Evolutionary conservation across 2,113 vertebrate genomes (phyloP).

Genomic region (Lates calcarifer): DNA sequence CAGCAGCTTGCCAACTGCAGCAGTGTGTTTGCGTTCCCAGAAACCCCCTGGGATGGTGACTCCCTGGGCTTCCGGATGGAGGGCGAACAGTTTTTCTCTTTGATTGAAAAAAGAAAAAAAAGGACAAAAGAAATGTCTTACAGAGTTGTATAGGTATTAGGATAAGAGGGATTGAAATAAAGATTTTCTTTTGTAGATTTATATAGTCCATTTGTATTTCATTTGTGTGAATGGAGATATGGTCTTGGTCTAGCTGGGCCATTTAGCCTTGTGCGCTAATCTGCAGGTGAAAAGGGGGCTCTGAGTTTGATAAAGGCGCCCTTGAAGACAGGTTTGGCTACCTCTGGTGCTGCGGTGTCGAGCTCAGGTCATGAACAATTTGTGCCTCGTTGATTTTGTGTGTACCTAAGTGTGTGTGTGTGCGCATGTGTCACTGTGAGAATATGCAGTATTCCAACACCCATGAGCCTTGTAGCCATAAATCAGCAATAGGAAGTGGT

Average conservation of each 20-base stretch:
- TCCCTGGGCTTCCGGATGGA: slow-evolving; percentile 65
- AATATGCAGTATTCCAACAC: slow-evolving; percentile 67
- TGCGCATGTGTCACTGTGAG: slow-evolving; percentile 47
- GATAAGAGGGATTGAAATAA: slow-evolving; percentile 73
- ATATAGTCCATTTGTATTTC: slow-evolving; percentile 78
- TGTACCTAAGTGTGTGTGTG: slow-evolving; percentile 33
- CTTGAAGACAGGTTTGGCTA: slow-evolving; percentile 75
- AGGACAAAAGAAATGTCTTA: slow-evolving; percentile 53
- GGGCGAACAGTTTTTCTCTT: slow-evolving; percentile 61
- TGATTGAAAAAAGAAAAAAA: slow-evolving; percentile 46
- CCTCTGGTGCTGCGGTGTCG: slow-evolving; percentile 64
- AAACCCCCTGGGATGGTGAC: slow-evolving; percentile 72
- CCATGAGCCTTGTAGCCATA: slow-evolving; percentile 64
- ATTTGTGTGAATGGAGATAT: slow-evolving; percentile 76
- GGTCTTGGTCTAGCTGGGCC: slow-evolving; percentile 62
- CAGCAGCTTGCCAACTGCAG: slow-evolving; percentile 72
- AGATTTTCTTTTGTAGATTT: slow-evolving; percentile 73
- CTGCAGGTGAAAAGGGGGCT: slow-evolving; percentile 76
- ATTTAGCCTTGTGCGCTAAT: slow-evolving; percentile 74
- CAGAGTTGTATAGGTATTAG: slow-evolving; percentile 72
- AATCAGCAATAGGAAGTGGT: slow-evolving; percentile 79
- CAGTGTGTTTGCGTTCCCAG: slow-evolving; percentile 77
- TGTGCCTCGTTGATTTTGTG: slow-evolving; percentile 63
- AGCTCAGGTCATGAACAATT: slow-evolving; percentile 75
- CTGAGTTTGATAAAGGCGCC: slow-evolving; percentile 72